A percentile compares a stretch with the other conserved stretches of the same genome.
phyloP scores from a whole-genome alignment of 1,140 invertebrate genomes.

The Diorhabda sublineata region DNA sequence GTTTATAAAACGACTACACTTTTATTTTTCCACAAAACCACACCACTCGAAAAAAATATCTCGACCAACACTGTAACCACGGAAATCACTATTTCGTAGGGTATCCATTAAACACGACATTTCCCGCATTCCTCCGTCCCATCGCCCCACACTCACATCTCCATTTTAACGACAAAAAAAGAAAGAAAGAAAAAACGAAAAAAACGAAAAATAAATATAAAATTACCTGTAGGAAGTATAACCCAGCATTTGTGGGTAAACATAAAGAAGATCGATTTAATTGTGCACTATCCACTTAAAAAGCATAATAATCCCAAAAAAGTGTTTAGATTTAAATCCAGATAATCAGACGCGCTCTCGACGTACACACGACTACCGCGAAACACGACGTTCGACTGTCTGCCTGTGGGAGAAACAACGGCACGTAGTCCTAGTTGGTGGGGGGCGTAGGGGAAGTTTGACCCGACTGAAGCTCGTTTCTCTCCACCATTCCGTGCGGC shows the following conservation, averaged over 20 bases:
- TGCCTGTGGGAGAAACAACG: slow-evolving; percentile 37
- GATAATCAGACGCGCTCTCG: slow-evolving; percentile 9
- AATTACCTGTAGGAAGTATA: slow-evolving; percentile 48
- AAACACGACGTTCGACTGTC: slow-evolving; percentile 37
- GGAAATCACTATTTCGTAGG: no score
- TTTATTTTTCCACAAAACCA: no score
- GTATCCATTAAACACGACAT: no score
- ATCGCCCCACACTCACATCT: neutral
- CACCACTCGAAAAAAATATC: no score
- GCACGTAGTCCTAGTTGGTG: slow-evolving; percentile 35
- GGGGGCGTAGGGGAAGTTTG: slow-evolving; percentile 39
- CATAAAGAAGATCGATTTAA: slow-evolving; percentile 40
- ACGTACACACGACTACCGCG: slow-evolving; percentile 24
- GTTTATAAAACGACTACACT: no score
- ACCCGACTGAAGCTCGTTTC: slow-evolving; percentile 41
- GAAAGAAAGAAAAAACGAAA: slow-evolving; percentile 3
- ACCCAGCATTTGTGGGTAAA: slow-evolving; percentile 48
- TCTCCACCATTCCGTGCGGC: slow-evolving; percentile 45
- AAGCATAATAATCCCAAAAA: slow-evolving; percentile 8
- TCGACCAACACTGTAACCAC: no score
- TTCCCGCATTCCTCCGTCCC: no score
- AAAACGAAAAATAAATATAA: slow-evolving; percentile 17
- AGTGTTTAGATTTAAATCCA: slow-evolving; percentile 5
- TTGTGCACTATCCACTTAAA: neutral
- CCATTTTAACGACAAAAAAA: slow-evolving; percentile 16